A percentile compares a stretch with the other conserved stretches of the same genome.
Evolutionary conservation across 2,113 vertebrate genomes (phyloP).

Genomic region (Passer montanus): DNA sequence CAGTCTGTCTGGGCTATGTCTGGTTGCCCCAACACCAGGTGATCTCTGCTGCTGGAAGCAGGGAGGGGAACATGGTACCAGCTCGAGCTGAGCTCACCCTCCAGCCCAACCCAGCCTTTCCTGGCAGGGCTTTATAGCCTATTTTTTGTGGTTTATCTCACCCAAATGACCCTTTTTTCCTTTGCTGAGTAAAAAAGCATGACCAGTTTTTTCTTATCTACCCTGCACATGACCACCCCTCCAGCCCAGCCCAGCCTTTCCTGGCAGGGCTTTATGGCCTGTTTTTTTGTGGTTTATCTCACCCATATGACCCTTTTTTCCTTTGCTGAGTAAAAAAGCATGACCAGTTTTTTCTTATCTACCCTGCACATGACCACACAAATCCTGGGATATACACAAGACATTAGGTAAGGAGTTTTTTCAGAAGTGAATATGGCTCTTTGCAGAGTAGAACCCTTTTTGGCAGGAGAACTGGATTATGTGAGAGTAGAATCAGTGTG

Average conservation of each 20-base stretch:
- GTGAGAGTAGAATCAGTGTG: neutral
- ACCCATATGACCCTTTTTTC: neutral
- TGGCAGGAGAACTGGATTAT: neutral
- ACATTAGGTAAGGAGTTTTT: neutral
- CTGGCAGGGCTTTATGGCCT: neutral
- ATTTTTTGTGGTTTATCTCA: neutral
- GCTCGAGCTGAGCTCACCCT: neutral
- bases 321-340: neutral
- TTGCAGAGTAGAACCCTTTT: neutral
- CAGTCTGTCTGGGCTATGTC: neutral
- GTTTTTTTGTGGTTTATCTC: neutral
- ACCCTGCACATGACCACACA: neutral
- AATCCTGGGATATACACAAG: neutral
- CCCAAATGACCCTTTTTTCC: neutral
- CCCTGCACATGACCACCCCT: neutral
- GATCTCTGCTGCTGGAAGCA: rapidly evolving
- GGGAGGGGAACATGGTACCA: neutral
- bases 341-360: neutral
- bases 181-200: neutral
- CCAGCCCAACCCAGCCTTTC: neutral
- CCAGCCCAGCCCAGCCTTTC: neutral
- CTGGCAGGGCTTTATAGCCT: neutral
- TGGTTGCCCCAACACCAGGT: neutral
- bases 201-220: neutral
- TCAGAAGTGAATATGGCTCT: neutral